Evolutionary conservation across 1,140 invertebrate genomes (phyloP).

Genomic region (Nomia melanderi): DNA sequence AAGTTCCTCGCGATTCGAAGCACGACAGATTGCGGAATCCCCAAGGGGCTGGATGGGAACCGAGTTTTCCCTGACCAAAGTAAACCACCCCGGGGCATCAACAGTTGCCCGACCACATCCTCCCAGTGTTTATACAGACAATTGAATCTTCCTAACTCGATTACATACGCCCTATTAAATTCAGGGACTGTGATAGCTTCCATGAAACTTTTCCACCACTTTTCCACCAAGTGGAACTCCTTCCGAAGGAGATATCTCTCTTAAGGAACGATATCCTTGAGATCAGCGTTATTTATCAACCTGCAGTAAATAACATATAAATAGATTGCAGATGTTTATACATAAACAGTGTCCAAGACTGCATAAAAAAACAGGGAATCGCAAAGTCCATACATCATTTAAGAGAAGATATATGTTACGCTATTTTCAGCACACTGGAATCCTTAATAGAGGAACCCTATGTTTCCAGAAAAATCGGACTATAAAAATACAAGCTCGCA

Average conservation of each 20-base stretch:
- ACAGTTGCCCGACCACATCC: conserved; percentile 48
- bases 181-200: conserved; percentile 42
- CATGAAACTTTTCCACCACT: conserved; percentile 22
- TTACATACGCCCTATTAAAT: conserved; percentile 67
- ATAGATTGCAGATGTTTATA: conserved; percentile 23
- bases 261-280: too few relatives aligned
- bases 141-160: conserved; percentile 75
- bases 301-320: conserved; percentile 35
- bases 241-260: background rate
- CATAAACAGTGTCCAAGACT: too few relatives aligned
- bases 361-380: too few relatives aligned
- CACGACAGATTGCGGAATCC: conserved; percentile 56
- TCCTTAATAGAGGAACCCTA: too few relatives aligned
- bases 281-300: background rate
- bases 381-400: too few relatives aligned
- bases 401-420: too few relatives aligned
- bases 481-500: too few relatives aligned
- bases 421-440: too few relatives aligned
- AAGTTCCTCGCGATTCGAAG: conserved; percentile 66
- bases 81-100: conserved; percentile 65
- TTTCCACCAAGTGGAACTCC: background rate
- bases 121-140: conserved; percentile 67
- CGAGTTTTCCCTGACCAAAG: conserved; percentile 62
- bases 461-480: too few relatives aligned
- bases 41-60: conserved; percentile 20